phyloP scores from a whole-genome alignment of 1,140 invertebrate genomes.

The Listronotus oregonensis region DNA sequence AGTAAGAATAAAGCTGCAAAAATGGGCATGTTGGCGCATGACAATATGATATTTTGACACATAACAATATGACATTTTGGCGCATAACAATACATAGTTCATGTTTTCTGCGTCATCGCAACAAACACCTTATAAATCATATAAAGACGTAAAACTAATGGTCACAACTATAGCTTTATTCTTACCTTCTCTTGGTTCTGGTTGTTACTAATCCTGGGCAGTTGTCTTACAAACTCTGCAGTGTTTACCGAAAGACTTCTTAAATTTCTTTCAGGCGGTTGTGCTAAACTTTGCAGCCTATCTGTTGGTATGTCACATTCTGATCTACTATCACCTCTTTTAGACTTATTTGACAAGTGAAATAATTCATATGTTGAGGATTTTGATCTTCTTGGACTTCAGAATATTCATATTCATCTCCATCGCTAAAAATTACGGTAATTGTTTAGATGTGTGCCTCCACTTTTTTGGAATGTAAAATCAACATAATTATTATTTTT shows the following conservation, averaged over 20 bases:
- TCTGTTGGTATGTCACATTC: slow-evolving; percentile 13
- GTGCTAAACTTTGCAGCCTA: slow-evolving; percentile 24
- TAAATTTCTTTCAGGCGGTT: slow-evolving; percentile 31
- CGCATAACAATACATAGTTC: no score
- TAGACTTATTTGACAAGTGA: slow-evolving; percentile 22
- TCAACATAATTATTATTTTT: no score
- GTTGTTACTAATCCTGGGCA: slow-evolving; percentile 21
- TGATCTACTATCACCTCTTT: slow-evolving; percentile 7
- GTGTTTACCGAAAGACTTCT: slow-evolving; percentile 28
- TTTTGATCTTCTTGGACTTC: slow-evolving; percentile 42
- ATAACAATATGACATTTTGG: no score
- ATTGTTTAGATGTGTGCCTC: no score
- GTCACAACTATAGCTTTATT: neutral
- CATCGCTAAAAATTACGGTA: slow-evolving; percentile 50
- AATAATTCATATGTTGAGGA: slow-evolving; percentile 39
- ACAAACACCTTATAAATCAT: no score
- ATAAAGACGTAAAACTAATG: no score
- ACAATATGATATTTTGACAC: no score
- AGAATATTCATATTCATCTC: slow-evolving; percentile 50
- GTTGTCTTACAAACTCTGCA: slow-evolving; percentile 16
- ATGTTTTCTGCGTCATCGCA: no score
- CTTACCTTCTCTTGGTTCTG: slow-evolving; percentile 25
- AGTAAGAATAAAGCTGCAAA: neutral
- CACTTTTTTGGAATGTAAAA: no score
- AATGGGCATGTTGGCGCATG: neutral